Percentiles rank a stretch among this genome's conserved stretches.
Conservation (phyloP, 2,797 vertebrate genomes). For the Apodemus agrarius region DNA sequence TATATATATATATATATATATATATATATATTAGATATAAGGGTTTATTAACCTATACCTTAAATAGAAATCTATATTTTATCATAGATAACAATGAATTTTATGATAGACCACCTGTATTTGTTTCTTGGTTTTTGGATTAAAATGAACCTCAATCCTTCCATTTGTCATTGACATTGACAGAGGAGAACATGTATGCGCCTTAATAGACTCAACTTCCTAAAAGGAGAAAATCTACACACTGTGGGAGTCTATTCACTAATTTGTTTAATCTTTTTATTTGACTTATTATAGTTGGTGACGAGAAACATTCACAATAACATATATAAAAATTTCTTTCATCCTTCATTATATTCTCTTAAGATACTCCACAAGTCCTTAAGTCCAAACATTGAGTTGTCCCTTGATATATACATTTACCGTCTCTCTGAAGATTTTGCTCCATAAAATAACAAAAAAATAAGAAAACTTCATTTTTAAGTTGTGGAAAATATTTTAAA, state of each 20-base stretch:
- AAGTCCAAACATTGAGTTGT: slow-evolving; percentile 1
- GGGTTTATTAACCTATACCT: slow-evolving; percentile 12
- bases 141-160: neutral
- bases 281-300: neutral
- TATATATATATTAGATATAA: slow-evolving; percentile 28
- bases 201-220: neutral
- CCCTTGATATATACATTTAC: neutral
- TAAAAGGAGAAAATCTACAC: neutral
- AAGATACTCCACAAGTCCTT: neutral
- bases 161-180: neutral
- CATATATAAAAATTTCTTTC: neutral
- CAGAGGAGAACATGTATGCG: neutral
- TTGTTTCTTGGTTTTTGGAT: neutral
- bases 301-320: neutral
- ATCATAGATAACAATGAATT: slow-evolving; percentile 33
- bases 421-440: neutral
- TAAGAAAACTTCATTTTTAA: neutral
- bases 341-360: neutral
- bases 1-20: neutral
- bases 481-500: slow-evolving; percentile 14
- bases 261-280: neutral
- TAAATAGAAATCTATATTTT: neutral
- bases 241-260: neutral
- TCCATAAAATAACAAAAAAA: neutral
- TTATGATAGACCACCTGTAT: neutral